These are phyloP conservation scores for Neodiprion lecontei DNA, from an alignment of 1,140 invertebrate genomes.

Conservation along the genomic window DNA sequence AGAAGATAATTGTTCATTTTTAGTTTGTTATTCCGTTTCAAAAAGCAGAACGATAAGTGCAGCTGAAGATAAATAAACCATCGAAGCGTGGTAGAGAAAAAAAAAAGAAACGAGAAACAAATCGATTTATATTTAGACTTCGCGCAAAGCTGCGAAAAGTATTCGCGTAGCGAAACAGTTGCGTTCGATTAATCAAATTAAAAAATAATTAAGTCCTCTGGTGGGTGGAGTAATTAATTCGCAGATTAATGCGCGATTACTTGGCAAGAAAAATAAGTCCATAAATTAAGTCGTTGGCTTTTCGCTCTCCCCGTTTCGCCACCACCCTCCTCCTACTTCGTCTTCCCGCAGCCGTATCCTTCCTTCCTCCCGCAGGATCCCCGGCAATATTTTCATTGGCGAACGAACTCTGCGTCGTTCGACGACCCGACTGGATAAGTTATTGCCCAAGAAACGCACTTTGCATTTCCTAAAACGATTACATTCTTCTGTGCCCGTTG, in stretches of 20 bases:
- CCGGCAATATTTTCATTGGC: constrained; percentile 38
- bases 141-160: too few species aligned
- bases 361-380: not conserved
- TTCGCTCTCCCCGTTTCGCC: not conserved
- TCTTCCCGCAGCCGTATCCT: not conserved
- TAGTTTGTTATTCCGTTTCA: too few species aligned
- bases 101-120: too few species aligned
- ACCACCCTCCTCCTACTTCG: not conserved
- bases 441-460: constrained; percentile 41
- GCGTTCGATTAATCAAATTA: constrained; percentile 43
- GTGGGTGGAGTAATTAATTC: constrained; percentile 41
- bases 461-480: constrained; percentile 39
- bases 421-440: constrained; percentile 34
- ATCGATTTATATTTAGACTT: too few species aligned
- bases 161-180: not conserved
- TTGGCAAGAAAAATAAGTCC: constrained; percentile 46
- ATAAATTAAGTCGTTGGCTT: constrained; percentile 43
- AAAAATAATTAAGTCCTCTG: constrained; percentile 27
- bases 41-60: too few species aligned
- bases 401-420: not conserved
- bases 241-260: constrained; percentile 43
- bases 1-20: too few species aligned
- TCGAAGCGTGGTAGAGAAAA: too few species aligned
- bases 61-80: too few species aligned
- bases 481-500: not conserved